Evolutionary conservation across 1,140 invertebrate species (phyloP).

Genomic region (Calosoma granatense): DNA sequence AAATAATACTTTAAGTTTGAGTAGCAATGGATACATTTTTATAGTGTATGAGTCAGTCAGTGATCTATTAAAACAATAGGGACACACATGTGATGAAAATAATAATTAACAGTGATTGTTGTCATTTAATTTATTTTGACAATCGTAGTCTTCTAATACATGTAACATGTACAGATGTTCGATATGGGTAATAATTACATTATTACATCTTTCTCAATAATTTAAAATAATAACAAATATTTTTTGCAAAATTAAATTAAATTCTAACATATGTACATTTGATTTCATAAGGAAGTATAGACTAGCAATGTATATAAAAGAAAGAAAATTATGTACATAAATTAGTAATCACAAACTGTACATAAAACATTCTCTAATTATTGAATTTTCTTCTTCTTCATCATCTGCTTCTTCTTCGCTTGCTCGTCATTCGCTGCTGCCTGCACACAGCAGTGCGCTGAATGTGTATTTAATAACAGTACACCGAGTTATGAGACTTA

Average conservation of each 20-base stretch:
- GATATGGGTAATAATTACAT: constrained; percentile 7
- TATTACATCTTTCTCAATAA: constrained; percentile 3
- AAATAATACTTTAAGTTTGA: too few relatives aligned
- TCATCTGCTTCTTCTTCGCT: too few relatives aligned
- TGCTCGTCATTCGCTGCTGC: too few relatives aligned
- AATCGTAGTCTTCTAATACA: constrained; percentile 6
- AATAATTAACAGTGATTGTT: too few relatives aligned
- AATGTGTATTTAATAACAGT: background rate
- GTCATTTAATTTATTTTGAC: background rate
- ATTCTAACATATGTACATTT: constrained; percentile 7
- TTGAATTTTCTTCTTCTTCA: too few relatives aligned
- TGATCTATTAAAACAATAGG: too few relatives aligned
- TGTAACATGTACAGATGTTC: constrained; percentile 9
- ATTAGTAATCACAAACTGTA: background rate
- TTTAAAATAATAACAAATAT: constrained; percentile 8
- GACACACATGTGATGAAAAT: too few relatives aligned
- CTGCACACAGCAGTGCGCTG: too few relatives aligned
- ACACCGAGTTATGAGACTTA: too few relatives aligned
- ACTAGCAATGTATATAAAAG: background rate
- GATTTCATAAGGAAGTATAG: constrained; percentile 1
- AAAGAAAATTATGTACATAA: constrained; percentile 2
- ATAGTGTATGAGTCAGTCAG: too few relatives aligned
- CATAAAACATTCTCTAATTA: background rate
- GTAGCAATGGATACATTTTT: too few relatives aligned
- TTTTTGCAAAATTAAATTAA: constrained; percentile 8